A percentile compares a stretch with the other conserved stretches of the same genome.
These are phyloP conservation scores for Oscheius onirici DNA, from an alignment of 2,888 invertebrate species.

Conservation along the genomic window DNA sequence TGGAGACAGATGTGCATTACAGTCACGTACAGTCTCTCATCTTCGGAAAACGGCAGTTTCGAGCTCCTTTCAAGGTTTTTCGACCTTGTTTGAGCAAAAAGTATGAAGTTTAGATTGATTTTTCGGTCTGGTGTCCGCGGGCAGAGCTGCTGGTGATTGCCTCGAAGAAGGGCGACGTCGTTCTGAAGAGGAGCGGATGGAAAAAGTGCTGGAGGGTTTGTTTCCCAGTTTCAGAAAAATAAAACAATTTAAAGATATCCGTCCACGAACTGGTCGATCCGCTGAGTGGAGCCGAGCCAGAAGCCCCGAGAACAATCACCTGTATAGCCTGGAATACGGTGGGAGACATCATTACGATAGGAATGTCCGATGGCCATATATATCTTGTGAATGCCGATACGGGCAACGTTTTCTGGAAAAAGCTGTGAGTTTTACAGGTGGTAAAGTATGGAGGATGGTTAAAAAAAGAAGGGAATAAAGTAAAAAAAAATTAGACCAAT, in stretches of 20 bases:
- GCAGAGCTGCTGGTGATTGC: conserved; percentile 61
- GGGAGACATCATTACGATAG: conserved; percentile 57
- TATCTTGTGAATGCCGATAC: conserved; percentile 56
- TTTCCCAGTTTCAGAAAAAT: background rate
- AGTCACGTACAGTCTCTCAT: conserved; percentile 5
- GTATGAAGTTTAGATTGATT: conserved; percentile 10
- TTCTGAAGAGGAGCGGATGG: conserved; percentile 57
- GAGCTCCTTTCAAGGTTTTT: conserved; percentile 49
- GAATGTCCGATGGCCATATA: conserved; percentile 49
- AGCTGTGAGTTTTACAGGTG: conserved; percentile 3
- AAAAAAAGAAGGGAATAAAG: no score
- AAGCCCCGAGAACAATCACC: conserved; percentile 10
- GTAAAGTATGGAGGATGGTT: no score
- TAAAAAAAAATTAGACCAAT: no score
- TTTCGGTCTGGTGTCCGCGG: conserved; percentile 41
- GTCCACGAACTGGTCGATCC: conserved; percentile 11
- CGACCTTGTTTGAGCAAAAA: background rate
- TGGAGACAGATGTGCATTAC: background rate
- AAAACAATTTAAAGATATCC: background rate
- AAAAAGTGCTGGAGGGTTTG: conserved; percentile 66
- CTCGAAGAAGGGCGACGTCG: conserved; percentile 57
- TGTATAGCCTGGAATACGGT: conserved; percentile 47
- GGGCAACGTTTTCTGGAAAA: conserved; percentile 37
- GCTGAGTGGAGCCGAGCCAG: background rate
- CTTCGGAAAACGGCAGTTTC: conserved; percentile 36